Evolutionary conservation across 2,888 invertebrate species (phyloP).

Genomic region (Clusia tigrina): DNA sequence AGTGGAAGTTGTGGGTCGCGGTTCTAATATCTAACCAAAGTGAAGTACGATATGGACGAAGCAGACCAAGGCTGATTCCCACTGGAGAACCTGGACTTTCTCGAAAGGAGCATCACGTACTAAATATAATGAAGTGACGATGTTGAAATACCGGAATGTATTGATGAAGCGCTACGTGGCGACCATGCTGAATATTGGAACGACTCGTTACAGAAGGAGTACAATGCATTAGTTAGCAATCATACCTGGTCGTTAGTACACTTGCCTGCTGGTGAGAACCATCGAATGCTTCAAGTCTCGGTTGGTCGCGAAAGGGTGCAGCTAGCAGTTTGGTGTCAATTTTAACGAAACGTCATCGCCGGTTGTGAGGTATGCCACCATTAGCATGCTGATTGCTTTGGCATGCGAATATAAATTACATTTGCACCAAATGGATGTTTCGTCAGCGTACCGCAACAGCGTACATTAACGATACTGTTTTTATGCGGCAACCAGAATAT

Average conservation of each 20-base stretch:
- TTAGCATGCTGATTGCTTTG: slow-evolving; percentile 36
- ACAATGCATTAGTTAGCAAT: background rate
- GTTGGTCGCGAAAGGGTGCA: slow-evolving; percentile 36
- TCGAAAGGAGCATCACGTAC: too few species aligned
- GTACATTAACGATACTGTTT: slow-evolving; percentile 37
- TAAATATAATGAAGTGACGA: too few species aligned
- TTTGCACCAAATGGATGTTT: slow-evolving; percentile 39
- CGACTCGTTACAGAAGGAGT: background rate
- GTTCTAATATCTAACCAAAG: too few species aligned
- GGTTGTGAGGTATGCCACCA: slow-evolving; percentile 33
- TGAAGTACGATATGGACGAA: too few species aligned
- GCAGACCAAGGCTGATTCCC: too few species aligned
- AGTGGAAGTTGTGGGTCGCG: too few species aligned
- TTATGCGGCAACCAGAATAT: slow-evolving; percentile 32
- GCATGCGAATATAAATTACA: slow-evolving; percentile 34
- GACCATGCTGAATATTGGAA: slow-evolving; percentile 14
- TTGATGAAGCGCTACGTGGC: too few species aligned
- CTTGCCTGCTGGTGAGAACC: slow-evolving; percentile 25
- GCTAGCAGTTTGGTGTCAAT: slow-evolving; percentile 32
- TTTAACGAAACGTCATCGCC: slow-evolving; percentile 37
- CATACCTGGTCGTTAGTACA: background rate
- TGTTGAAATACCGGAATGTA: too few species aligned
- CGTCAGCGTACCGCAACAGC: too few species aligned
- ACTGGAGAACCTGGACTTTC: too few species aligned
- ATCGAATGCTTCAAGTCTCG: slow-evolving; percentile 33